Evolutionary conservation across 2,797 vertebrate genomes (phyloP).

Genomic region (Premnoplex brunnescens): DNA sequence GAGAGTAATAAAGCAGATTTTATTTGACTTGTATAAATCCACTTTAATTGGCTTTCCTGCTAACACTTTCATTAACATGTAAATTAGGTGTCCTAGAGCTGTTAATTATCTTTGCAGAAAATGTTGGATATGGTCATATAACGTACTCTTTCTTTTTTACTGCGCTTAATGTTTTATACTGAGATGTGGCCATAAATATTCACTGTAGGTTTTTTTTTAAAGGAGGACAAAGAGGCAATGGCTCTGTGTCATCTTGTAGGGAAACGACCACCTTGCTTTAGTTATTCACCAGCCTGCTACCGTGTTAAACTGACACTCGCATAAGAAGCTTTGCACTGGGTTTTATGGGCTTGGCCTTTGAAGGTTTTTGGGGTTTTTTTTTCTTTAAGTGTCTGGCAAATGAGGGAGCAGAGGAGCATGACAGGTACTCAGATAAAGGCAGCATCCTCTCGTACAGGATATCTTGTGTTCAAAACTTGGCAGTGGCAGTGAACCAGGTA

Average conservation of each 20-base stretch:
- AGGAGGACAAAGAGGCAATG: neutral
- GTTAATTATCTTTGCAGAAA: conserved; percentile 55
- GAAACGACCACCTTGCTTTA: neutral
- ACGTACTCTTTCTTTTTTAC: neutral
- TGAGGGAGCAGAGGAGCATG: neutral
- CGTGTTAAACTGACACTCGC: neutral
- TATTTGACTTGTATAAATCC: conserved; percentile 66
- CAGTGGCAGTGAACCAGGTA: neutral
- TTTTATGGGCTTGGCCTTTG: neutral
- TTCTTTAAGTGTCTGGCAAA: neutral
- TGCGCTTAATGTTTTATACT: neutral
- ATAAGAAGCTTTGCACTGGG: neutral
- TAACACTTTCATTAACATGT: conserved; percentile 63
- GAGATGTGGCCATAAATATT: conserved; percentile 25
- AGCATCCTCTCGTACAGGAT: neutral
- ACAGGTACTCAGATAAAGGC: neutral
- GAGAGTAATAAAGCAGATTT: conserved; percentile 53
- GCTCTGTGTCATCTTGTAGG: neutral
- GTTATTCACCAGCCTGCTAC: neutral
- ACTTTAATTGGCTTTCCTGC: conserved; percentile 57
- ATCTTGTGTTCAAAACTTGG: neutral
- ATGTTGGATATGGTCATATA: neutral
- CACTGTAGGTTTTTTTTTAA: neutral
- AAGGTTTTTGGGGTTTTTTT: neutral
- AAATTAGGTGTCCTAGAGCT: conserved; percentile 65